Conservation (phyloP, 2,797 vertebrate species). For the Tarsius wallacei region DNA sequence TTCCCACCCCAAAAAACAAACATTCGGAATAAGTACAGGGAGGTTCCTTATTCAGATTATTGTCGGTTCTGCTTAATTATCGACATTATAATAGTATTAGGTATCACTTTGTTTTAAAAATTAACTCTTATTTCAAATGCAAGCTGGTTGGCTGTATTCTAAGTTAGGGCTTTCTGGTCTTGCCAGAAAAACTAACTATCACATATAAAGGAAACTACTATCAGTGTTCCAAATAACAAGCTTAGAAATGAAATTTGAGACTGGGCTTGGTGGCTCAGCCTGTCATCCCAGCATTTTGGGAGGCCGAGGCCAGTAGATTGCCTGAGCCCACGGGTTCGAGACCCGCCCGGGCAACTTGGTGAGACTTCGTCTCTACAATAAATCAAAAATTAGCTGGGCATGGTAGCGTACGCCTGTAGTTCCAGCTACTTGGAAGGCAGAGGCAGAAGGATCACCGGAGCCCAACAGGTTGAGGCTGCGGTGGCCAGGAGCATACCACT, state of each 20-base stretch:
- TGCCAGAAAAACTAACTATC: not conserved
- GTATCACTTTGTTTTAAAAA: conserved; percentile 42
- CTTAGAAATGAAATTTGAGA: conserved; percentile 45
- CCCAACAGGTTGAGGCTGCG: too few relatives aligned
- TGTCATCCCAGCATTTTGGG: too few relatives aligned
- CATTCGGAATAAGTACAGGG: not conserved
- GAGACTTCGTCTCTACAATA: too few relatives aligned
- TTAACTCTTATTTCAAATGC: conserved; percentile 23
- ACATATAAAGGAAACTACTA: not conserved
- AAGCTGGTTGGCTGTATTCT: not conserved
- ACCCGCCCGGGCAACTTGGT: too few relatives aligned
- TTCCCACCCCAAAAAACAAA: not conserved
- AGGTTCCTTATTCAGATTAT: not conserved
- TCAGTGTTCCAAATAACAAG: not conserved
- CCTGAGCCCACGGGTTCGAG: too few relatives aligned
- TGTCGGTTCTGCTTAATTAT: not conserved
- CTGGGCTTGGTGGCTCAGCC: too few relatives aligned
- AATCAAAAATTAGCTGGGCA: too few relatives aligned
- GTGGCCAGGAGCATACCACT: too few relatives aligned
- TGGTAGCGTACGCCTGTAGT: too few relatives aligned
- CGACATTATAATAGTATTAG: not conserved
- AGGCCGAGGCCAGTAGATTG: too few relatives aligned
- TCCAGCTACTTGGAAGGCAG: too few relatives aligned
- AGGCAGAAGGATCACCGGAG: too few relatives aligned
- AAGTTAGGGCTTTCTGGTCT: not conserved